Percentiles rank a stretch among this genome's conserved stretches.
Conservation (phyloP, 2,797 vertebrate species). For the Manis crassicaudata region DNA sequence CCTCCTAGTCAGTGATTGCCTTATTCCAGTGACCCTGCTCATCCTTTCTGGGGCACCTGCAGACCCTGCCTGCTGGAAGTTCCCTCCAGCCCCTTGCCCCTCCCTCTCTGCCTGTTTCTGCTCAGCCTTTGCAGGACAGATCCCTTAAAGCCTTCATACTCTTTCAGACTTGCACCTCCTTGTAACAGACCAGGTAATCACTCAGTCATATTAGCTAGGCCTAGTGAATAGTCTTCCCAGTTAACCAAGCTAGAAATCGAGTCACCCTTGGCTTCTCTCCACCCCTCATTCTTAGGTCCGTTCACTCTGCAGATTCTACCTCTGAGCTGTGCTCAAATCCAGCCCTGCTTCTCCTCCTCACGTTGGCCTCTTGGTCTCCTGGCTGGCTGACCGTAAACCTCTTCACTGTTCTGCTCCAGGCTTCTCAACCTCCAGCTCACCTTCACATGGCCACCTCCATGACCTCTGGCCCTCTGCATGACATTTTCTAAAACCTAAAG, state of each 20-base stretch:
- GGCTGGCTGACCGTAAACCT: not conserved
- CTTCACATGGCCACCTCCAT: not conserved
- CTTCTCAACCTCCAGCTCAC: not conserved
- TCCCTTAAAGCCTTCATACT: not conserved
- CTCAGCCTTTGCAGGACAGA: not conserved
- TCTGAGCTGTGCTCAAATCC: not conserved
- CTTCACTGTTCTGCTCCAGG: not conserved
- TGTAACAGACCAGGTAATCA: not conserved
- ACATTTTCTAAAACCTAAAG: not conserved
- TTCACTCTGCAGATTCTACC: not conserved
- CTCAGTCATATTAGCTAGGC: not conserved
- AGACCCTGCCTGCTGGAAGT: not conserved
- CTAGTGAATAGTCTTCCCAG: not conserved
- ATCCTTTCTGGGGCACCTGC: not conserved
- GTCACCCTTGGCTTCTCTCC: not conserved
- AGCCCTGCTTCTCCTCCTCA: not conserved
- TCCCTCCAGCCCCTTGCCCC: not conserved
- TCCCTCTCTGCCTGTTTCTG: not conserved
- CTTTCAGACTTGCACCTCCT: not conserved
- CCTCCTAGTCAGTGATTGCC: not conserved
- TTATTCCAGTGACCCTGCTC: not conserved
- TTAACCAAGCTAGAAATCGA: not conserved
- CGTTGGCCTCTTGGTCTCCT: not conserved
- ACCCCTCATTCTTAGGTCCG: not conserved
- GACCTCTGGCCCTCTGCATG: not conserved